Percentiles rank a stretch among this genome's conserved stretches.
Conservation (phyloP, 2,797 vertebrate species). For the Enteromius argenteus region DNA sequence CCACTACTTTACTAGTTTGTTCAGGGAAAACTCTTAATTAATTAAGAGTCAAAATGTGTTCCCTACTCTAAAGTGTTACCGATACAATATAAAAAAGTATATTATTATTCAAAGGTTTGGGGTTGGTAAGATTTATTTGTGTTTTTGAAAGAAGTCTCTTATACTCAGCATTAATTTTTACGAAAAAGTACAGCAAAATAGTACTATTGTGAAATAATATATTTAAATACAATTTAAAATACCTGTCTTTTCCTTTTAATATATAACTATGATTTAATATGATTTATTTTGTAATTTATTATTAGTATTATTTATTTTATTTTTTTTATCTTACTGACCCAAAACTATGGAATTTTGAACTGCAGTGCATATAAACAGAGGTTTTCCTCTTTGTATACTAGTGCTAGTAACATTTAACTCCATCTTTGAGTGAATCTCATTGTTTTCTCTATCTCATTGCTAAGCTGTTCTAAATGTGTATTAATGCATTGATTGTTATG, state of each 20-base stretch:
- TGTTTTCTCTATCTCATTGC: neutral
- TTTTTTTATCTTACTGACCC: neutral
- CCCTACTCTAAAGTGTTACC: neutral
- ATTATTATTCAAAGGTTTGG: neutral
- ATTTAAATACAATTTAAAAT: neutral
- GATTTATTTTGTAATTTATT: conserved; percentile 1
- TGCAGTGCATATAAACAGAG: neutral
- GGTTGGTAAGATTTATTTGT: neutral
- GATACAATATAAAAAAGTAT: neutral
- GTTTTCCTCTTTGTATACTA: neutral
- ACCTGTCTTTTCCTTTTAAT: neutral
- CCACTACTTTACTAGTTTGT: neutral
- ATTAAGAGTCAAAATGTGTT: neutral
- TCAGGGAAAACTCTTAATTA: neutral
- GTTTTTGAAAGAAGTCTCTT: neutral
- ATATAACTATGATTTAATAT: neutral
- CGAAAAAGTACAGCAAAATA: neutral
- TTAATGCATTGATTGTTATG: neutral
- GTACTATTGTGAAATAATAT: neutral
- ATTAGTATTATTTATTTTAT: rapidly evolving
- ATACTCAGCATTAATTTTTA: neutral
- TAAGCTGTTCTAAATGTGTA: neutral
- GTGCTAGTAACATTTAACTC: neutral
- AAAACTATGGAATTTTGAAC: neutral
- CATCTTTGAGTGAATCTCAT: neutral